A percentile compares a stretch with the other conserved stretches of the same genome.
Evolutionary conservation across 1,140 invertebrate species (phyloP).

Genomic region (Diplogasteroides magnus): DNA sequence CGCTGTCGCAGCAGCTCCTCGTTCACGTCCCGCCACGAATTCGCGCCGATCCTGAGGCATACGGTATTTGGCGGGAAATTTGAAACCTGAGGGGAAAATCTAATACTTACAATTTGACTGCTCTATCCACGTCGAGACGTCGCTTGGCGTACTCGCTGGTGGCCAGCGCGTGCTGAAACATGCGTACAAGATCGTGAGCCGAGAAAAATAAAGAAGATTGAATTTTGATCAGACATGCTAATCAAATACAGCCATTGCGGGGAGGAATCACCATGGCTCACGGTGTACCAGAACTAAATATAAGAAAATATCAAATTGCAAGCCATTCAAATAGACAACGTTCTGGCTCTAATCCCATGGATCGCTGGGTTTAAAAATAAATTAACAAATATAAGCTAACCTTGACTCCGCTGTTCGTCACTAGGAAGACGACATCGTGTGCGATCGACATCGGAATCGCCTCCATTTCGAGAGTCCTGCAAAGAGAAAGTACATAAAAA

Average conservation of each 20-base stretch:
- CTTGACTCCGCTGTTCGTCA: conserved; percentile 18
- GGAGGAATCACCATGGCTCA: too few relatives aligned
- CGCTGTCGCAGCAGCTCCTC: conserved; percentile 1
- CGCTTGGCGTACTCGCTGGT: conserved; percentile 14
- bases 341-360: too few relatives aligned
- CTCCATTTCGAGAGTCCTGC: conserved; percentile 7
- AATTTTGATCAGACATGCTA: too few relatives aligned
- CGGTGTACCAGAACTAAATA: too few relatives aligned
- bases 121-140: conserved; percentile 9
- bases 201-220: too few relatives aligned
- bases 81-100: background rate
- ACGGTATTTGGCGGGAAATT: too few relatives aligned
- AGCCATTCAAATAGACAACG: too few relatives aligned
- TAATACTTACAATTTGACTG: conserved; percentile 18
- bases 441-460: conserved; percentile 13
- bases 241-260: too few relatives aligned
- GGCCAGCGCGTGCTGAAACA: conserved; percentile 9
- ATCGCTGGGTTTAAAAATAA: too few relatives aligned
- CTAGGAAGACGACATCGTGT: conserved; percentile 9
- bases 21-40: conserved; percentile 17
- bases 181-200: too few relatives aligned
- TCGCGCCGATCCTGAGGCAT: conserved; percentile 7
- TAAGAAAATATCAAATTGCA: too few relatives aligned
- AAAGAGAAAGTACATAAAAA: background rate
- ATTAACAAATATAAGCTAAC: background rate